Evolutionary conservation across 2,113 vertebrate genomes (phyloP).

Genomic region (Antechinus stuartii): DNA sequence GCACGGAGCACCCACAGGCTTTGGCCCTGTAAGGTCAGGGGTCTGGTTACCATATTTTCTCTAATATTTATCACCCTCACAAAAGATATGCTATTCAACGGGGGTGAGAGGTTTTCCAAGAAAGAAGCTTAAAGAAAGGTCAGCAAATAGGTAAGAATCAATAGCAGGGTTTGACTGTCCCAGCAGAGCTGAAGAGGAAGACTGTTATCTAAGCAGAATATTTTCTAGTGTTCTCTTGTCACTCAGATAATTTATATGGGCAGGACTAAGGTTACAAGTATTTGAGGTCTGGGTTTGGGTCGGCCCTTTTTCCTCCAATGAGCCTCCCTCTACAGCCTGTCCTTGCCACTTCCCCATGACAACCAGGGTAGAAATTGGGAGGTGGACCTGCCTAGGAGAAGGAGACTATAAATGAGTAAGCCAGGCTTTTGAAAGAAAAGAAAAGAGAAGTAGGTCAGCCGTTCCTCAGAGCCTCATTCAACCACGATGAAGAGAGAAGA

Average conservation of each 20-base stretch:
- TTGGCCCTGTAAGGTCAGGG: conserved; percentile 38
- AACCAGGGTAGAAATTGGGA: not conserved
- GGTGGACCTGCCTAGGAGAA: not conserved
- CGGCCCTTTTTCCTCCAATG: not conserved
- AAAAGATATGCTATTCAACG: not conserved
- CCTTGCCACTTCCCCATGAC: not conserved
- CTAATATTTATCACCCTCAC: conserved; percentile 54
- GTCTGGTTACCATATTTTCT: conserved; percentile 25
- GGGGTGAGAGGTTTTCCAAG: not conserved
- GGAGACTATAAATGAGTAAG: not conserved
- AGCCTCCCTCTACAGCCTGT: not conserved
- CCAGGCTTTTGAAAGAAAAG: conserved; percentile 9
- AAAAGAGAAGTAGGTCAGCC: not conserved
- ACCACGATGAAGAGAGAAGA: not conserved
- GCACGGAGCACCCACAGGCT: not conserved
- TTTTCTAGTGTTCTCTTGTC: not conserved
- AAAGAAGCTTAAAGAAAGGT: not conserved
- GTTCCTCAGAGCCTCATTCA: conserved; percentile 3
- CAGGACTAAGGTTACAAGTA: conserved; percentile 17
- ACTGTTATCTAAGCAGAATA: not conserved
- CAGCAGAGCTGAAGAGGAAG: not conserved
- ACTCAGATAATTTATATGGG: not conserved
- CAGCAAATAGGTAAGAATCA: not conserved
- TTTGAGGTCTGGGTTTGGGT: not conserved
- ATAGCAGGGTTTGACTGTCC: not conserved